Conservation (phyloP, 2,888 invertebrate genomes). For the Hipparchia semele region DNA sequence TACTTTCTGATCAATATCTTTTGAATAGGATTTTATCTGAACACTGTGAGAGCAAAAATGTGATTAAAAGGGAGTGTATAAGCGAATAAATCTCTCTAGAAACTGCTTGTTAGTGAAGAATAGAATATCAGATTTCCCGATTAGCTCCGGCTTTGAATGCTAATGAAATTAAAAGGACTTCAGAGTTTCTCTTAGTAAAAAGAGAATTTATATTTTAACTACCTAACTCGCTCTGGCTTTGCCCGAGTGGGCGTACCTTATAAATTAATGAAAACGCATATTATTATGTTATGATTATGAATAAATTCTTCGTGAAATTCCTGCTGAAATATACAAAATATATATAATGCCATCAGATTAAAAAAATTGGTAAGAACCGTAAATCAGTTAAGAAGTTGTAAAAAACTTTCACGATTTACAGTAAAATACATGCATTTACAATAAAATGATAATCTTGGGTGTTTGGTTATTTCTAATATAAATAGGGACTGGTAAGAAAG, state of each 20-base stretch:
- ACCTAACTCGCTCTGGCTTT: no score
- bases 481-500: no score
- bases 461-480: no score
- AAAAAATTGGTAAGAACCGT: neutral
- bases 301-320: no score
- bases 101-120: constrained; percentile 5
- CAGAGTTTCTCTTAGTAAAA: neutral
- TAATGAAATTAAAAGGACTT: neutral
- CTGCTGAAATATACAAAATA: no score
- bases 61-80: neutral
- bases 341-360: no score
- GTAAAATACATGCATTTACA: neutral
- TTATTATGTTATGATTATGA: no score
- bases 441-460: neutral
- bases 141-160: neutral
- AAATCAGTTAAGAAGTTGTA: neutral
- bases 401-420: neutral
- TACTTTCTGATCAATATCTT: neutral
- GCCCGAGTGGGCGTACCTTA: no score
- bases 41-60: neutral
- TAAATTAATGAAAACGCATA: no score
- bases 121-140: constrained; percentile 10
- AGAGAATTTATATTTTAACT: neutral
- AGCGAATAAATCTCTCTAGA: neutral
- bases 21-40: neutral